Base-by-base conservation (phyloP, 2,888 invertebrate species). In the Hymenopus coronatus region DNA sequence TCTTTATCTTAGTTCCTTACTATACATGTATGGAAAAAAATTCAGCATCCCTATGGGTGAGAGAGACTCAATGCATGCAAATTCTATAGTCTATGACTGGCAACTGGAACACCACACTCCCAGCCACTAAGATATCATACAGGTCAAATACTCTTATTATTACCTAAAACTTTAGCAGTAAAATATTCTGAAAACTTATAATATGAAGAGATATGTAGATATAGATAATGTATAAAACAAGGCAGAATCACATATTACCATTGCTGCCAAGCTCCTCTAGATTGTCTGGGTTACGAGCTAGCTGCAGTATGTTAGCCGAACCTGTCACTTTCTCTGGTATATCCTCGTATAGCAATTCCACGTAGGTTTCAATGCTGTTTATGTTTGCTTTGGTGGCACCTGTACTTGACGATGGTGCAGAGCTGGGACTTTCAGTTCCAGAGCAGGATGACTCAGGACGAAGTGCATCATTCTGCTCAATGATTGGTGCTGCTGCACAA, bases 281-380 rank as follows among this genome's bases (percentile, higher is more conserved):
- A 94, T 99, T 99, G 92, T 99, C 98, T 20, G 98, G 97, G 93
- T 98, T 97, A 92, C 98, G 95, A 4, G 99, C 98, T 90, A 99
- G 95, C 93, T 98, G 97, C 88, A 99, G 94, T 91, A 99, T 97
- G 90, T 98, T 94, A 40, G 97, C 97, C 9, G 99, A 98, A 40
- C 99, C 99, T 93, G 96, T 96, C 85, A 98, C 97, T 94, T 99
- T 98, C 92, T 98, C 98, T 54, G 96, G 95, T 92, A 97, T 96
- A 91, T 99, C 99, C 94, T 99, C 99, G 93, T 99, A 99, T 28
- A 99, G 94, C 90, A 99, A 94, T 93, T 99, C 99, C 88, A 99
- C 97, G 94, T 99, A 99, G 92, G 97, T 97, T 93, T 99, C 98
- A 90, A 99, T 95, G 93, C 96, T 96, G 92, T 97, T 97, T 91